Base-by-base conservation (phyloP, 1,140 invertebrate species). In the Drosophila cardini region DNA sequence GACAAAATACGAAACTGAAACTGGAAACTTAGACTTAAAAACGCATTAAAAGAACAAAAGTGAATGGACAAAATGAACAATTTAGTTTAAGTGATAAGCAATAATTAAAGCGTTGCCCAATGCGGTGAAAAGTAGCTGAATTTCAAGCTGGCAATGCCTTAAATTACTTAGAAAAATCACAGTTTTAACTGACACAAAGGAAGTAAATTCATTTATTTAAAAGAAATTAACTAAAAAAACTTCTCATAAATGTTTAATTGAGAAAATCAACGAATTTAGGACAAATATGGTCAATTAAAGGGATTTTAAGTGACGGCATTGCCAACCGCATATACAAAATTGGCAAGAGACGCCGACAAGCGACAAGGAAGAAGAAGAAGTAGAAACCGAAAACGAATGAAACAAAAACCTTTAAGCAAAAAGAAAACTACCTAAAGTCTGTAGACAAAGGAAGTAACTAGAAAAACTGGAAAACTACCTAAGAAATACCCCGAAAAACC, bases 311-410 rank as follows among this genome's bases (percentile, higher is more conserved):
- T 0, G 38, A 62, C 26, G 46, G 57, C 65, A 43, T 61, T 69
- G 65, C 65, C 57, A 69, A 21, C 65, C 52, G 15, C 15, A 21
- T 42, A 4, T 21, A 9, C 52, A 32, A 50, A 18, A 10, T 42
- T 13, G n/a, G 18, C 30, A 57, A 55, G 11, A 42, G n/a, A 57
- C 4, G 1, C 9, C n/a, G 15, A 46, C 18, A 0, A 5, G 21
- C 11, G 15, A 16, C 15, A 9, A 16, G 4, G n/a, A 65, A 57
- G 10, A 34, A 10, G 10, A 61, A 18, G 10, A 15, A 45, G 13
- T 10, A 6, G 18, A 21, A 30, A 1, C 50, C 6, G 48, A n/a
- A 18, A 16, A 10, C 2, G 4, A 32, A 7, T 15, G 48, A 34
- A 10, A 50, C 11, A 4, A 48, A 38, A 38, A 40, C n/a, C n/a